Evolutionary conservation across 2,888 invertebrate genomes (phyloP).

Genomic region (Syrista parreyssii): DNA sequence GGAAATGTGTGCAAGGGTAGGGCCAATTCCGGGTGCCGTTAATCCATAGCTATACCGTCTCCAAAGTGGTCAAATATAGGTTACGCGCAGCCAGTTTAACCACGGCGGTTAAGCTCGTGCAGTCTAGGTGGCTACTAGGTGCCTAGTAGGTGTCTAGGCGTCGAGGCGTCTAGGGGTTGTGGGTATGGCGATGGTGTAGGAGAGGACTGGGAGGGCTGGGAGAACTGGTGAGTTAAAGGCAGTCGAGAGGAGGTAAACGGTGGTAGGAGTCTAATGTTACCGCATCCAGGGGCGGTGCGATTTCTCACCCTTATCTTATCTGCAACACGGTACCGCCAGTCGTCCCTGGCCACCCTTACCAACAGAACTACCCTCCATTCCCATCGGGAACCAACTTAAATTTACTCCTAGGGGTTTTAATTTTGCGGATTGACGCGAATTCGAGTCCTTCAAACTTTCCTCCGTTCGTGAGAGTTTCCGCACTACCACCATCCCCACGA

Average conservation of each 20-base stretch:
- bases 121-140: neutral
- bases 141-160: too few relatives aligned
- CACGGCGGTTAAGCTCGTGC: conserved; percentile 17
- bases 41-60: conserved; percentile 38
- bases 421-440: conserved; percentile 42
- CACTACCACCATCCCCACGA: neutral
- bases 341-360: conserved; percentile 21
- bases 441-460: conserved; percentile 22
- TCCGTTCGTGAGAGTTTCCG: neutral
- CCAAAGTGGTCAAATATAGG: conserved; percentile 26
- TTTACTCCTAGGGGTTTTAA: conserved; percentile 53
- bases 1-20: neutral
- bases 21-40: conserved; percentile 27
- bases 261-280: conserved; percentile 24
- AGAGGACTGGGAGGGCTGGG: conserved; percentile 4
- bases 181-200: too few relatives aligned
- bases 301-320: conserved; percentile 64
- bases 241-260: conserved; percentile 10
- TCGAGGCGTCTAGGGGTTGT: too few relatives aligned
- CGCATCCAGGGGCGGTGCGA: conserved; percentile 57
- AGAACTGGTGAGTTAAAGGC: conserved; percentile 3
- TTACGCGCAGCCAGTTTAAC: conserved; percentile 24
- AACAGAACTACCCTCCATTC: conserved; percentile 5
- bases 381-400: conserved; percentile 42
- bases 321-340: conserved; percentile 15